phyloP scores from a whole-genome alignment of 2,113 vertebrate species.

The Eubucco bourcierii region DNA sequence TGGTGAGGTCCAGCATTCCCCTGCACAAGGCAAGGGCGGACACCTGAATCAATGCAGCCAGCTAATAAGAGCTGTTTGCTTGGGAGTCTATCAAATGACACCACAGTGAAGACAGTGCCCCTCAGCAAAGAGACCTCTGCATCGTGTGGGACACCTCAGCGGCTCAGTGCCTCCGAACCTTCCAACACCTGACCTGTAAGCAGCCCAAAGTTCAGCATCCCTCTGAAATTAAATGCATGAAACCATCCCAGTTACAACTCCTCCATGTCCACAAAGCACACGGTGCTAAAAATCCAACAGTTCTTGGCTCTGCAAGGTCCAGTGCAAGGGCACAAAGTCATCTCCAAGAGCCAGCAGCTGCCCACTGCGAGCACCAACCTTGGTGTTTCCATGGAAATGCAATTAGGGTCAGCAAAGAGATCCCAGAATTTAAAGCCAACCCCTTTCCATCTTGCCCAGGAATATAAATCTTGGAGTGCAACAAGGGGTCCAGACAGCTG shows the following conservation, averaged over 20 bases:
- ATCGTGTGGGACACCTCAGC: background rate
- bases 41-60: background rate
- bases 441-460: background rate
- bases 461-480: too few relatives aligned
- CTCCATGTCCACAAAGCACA: background rate
- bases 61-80: background rate
- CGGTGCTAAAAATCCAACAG: background rate
- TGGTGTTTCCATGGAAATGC: slow-evolving; percentile 42
- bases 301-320: background rate
- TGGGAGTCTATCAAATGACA: background rate
- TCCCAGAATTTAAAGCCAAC: background rate
- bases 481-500: background rate
- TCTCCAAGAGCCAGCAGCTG: background rate
- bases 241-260: background rate
- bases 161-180: background rate
- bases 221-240: background rate
- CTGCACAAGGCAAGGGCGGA: background rate
- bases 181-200: background rate
- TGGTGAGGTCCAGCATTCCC: background rate
- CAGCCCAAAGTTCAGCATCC: background rate
- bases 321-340: background rate
- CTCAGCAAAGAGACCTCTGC: background rate
- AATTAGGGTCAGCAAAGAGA: background rate
- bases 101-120: background rate
- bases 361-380: background rate